Conservation (phyloP, 2,888 invertebrate genomes). For the Sphaeridia pumilis region DNA sequence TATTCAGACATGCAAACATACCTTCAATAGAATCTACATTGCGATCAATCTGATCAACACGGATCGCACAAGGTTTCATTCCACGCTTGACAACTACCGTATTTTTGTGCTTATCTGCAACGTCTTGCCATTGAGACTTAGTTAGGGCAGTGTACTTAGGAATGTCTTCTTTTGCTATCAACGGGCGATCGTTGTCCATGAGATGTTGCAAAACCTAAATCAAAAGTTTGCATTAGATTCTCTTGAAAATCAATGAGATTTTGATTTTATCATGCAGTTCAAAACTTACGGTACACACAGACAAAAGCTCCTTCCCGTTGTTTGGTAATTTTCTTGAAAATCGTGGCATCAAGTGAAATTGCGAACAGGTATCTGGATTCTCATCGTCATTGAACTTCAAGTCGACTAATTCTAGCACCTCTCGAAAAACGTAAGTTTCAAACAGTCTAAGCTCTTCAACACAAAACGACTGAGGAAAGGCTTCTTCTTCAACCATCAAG, state of each 20-base stretch:
- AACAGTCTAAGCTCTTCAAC: constrained; percentile 79
- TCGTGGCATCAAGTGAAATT: constrained; percentile 92
- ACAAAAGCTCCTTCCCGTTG: constrained; percentile 77
- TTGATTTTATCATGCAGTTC: too few relatives aligned
- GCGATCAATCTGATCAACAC: constrained; percentile 90
- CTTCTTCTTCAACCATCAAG: constrained; percentile 80
- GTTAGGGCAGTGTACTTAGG: constrained; percentile 58
- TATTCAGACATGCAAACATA: too few relatives aligned
- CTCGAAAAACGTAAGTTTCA: constrained; percentile 74
- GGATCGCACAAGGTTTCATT: constrained; percentile 83
- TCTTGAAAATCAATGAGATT: too few relatives aligned
- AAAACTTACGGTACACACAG: constrained; percentile 74
- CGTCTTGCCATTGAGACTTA: constrained; percentile 81
- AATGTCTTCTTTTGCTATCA: constrained; percentile 60
- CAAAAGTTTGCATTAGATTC: background rate
- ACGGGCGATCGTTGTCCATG: constrained; percentile 58
- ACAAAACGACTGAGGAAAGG: constrained; percentile 82
- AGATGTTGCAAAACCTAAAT: constrained; percentile 68
- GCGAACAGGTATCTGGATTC: constrained; percentile 55
- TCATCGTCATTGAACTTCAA: constrained; percentile 61
- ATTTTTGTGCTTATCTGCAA: constrained; percentile 69
- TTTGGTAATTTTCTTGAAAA: constrained; percentile 78
- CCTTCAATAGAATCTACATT: constrained; percentile 42
- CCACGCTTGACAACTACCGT: constrained; percentile 92
- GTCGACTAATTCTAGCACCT: constrained; percentile 83